Percentiles rank a stretch among this genome's conserved stretches.
phyloP scores from a whole-genome alignment of 2,888 invertebrate genomes.

The Pachliopta kotzebuea region DNA sequence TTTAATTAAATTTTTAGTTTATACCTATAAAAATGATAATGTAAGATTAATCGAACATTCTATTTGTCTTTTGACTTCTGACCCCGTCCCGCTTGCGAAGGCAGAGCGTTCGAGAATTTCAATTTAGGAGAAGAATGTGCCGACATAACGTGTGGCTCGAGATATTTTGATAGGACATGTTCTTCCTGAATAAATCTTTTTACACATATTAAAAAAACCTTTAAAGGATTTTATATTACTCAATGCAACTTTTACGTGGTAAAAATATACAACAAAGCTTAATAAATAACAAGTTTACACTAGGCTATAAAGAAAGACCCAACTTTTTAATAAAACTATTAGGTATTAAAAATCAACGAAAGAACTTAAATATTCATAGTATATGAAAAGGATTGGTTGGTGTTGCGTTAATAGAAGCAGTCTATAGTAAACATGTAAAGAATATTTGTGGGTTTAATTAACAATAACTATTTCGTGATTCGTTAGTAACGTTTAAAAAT shows the following conservation, averaged over 20 bases:
- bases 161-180: conserved; percentile 81
- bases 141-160: conserved; percentile 80
- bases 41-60: conserved; percentile 76
- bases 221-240: conserved; percentile 63
- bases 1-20: conserved; percentile 32
- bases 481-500: conserved; percentile 19
- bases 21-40: conserved; percentile 49
- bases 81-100: conserved; percentile 68
- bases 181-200: conserved; percentile 79
- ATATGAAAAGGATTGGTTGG: too few species aligned
- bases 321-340: too few species aligned
- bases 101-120: conserved; percentile 79
- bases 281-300: too few species aligned
- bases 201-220: conserved; percentile 72
- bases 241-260: conserved; percentile 46
- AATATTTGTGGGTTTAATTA: too few species aligned
- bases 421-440: too few species aligned
- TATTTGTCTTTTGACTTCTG: conserved; percentile 77
- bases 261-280: background rate
- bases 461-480: background rate
- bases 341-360: too few species aligned
- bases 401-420: too few species aligned
- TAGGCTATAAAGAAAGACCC: too few species aligned
- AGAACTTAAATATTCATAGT: too few species aligned
- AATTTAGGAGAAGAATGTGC: conserved; percentile 82